Base-by-base conservation (phyloP, 2,797 vertebrate species). In the Semotilus atromaculatus region DNA sequence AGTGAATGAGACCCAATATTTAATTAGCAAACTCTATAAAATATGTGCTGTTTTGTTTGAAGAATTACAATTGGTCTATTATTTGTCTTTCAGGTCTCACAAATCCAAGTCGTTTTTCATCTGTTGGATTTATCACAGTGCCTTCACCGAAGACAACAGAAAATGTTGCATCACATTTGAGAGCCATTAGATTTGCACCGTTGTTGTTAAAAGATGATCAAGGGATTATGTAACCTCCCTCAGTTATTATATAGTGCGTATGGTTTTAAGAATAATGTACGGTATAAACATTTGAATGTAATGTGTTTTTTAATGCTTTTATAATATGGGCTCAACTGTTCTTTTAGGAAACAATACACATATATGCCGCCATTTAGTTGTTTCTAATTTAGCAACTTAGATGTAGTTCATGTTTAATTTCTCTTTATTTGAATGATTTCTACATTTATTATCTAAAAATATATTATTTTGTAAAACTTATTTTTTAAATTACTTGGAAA, bases 231-330 rank as follows among this genome's bases (percentile, higher is more conserved):
- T 43, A 74, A 64, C 36, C 31, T 40, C 29, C 31, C 66, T 71
- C 29, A 68, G 23, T 64, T 21, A 66, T 64, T 19, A 21, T 29
- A 21, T 36, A 36, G 9, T 67, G 5, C 13, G 36, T 64, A 64
- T 36, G 4, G 1, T 34, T 62, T 48, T 74, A 64, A 38, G 21
- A 31, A 60, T 29, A 6, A 76, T 72, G 45, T 73, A 58, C 21
- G 9, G 9, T 76, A 21, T 40, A 51, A 43, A 83, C 73, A 67
- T 83, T 55, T 83, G 73, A 76, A 83, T 83, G 82, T 83, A 19
- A 55, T 34, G 19, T 3, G 26, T 40, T 72, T 72, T 40, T 81
- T n/a, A n/a, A 45, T 66, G 48, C 18, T 62, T 72, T 45, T 31
- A 18, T 45, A 31, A 58, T 58, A 67, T 70, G 48, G 18, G n/a